phyloP scores from a whole-genome alignment of 2,888 invertebrate species.

The Tipula unca region DNA sequence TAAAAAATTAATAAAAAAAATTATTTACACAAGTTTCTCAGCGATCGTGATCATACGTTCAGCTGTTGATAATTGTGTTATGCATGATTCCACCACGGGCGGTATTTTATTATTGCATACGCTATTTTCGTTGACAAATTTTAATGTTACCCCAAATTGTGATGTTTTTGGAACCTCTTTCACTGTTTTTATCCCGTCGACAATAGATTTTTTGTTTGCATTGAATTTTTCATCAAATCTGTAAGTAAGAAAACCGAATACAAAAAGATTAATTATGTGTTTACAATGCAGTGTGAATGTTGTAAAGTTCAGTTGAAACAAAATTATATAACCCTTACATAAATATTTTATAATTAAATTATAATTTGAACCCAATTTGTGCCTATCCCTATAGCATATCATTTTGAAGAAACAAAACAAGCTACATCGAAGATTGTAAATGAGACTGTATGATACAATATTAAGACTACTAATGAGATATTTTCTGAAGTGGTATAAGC shows the following conservation, averaged over 20 bases:
- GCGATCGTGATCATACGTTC: slow-evolving; percentile 51
- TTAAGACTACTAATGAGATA: too few relatives aligned
- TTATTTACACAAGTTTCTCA: slow-evolving; percentile 16
- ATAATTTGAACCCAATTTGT: too few relatives aligned
- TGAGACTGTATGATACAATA: too few relatives aligned
- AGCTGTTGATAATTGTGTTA: slow-evolving; percentile 81
- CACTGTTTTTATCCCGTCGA: slow-evolving; percentile 22
- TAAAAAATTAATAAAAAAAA: slow-evolving; percentile 22
- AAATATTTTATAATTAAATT: too few relatives aligned
- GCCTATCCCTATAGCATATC: too few relatives aligned
- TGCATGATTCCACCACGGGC: slow-evolving; percentile 83
- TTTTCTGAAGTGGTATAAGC: too few relatives aligned
- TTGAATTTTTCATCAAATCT: slow-evolving; percentile 72
- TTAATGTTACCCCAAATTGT: slow-evolving; percentile 92
- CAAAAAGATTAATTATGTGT: too few relatives aligned
- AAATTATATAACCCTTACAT: too few relatives aligned
- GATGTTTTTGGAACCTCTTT: slow-evolving; percentile 54
- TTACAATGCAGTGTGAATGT: too few relatives aligned
- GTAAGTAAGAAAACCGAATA: slow-evolving; percentile 27
- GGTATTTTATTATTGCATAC: slow-evolving; percentile 71
- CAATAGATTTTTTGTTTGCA: slow-evolving; percentile 35
- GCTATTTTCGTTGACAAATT: slow-evolving; percentile 85
- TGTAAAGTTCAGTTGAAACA: too few relatives aligned
- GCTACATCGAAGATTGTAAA: too few relatives aligned
- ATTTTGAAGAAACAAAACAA: too few relatives aligned